phyloP scores from a whole-genome alignment of 2,113 vertebrate genomes.

The Dipodomys merriami region DNA sequence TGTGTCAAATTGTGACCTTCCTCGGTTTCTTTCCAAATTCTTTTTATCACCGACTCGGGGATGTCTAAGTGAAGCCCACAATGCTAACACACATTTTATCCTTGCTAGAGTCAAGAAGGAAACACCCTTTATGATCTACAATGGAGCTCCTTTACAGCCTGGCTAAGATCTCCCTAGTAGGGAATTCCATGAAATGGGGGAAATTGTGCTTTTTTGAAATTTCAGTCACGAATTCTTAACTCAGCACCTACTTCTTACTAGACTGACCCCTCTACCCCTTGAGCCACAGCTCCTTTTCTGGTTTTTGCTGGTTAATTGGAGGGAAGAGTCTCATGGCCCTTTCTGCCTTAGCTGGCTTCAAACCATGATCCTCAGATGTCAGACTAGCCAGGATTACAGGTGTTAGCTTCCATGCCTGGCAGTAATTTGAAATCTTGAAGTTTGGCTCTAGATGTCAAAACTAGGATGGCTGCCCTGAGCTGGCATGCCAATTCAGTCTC shows the following conservation, averaged over 20 bases:
- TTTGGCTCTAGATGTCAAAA: neutral
- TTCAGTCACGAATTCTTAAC: no score
- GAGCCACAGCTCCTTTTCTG: no score
- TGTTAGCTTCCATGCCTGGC: no score
- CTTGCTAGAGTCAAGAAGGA: slow-evolving; percentile 15
- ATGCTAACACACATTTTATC: slow-evolving; percentile 64
- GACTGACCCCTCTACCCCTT: no score
- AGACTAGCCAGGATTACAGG: no score
- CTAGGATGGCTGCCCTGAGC: neutral
- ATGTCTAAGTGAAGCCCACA: slow-evolving; percentile 54
- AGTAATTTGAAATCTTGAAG: neutral
- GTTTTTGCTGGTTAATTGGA: no score
- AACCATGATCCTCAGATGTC: no score
- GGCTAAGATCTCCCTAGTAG: neutral
- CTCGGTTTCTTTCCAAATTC: slow-evolving; percentile 55
- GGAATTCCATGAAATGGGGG: neutral
- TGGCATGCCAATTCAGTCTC: neutral
- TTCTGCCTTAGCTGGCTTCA: no score
- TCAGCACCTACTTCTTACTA: no score
- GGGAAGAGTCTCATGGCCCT: no score
- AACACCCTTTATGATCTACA: slow-evolving; percentile 24
- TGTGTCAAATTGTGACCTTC: slow-evolving; percentile 44
- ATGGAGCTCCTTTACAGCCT: neutral
- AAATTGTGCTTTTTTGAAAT: no score
- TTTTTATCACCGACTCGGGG: slow-evolving; percentile 24